A percentile compares a stretch with the other conserved stretches of the same genome.
phyloP scores from a whole-genome alignment of 53 echinoderm and acorn worm genomes.

The Stichopus horrens region DNA sequence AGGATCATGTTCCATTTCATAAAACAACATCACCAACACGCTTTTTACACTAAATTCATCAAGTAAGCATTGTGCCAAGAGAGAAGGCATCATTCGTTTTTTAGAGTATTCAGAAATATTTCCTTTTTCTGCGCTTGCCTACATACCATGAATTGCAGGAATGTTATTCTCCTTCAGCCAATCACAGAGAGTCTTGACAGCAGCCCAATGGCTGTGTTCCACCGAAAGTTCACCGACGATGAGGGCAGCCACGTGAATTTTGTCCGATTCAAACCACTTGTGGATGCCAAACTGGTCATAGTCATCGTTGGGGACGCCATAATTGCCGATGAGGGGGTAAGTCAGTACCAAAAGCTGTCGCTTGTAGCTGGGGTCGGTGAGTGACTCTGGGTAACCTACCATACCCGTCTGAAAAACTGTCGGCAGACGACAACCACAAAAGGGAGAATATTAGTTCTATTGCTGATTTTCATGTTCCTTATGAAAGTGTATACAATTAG shows the following conservation, averaged over 20 bases:
- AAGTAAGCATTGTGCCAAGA: too few species aligned
- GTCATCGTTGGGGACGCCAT: conserved; percentile 84
- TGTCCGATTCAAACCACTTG: conserved; percentile 92
- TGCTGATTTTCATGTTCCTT: background rate
- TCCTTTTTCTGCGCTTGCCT: background rate
- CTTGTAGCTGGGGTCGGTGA: conserved; percentile 95
- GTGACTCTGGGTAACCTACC: conserved; percentile 97
- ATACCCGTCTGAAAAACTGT: conserved; percentile 97
- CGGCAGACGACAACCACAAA: background rate
- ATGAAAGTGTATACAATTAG: too few species aligned
- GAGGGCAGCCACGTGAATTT: conserved; percentile 88
- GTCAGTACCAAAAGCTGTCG: conserved; percentile 90
- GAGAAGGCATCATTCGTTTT: too few species aligned
- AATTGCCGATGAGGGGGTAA: conserved; percentile 96
- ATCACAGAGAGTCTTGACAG: conserved; percentile 77
- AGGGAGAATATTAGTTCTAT: background rate
- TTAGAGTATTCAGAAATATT: too few species aligned
- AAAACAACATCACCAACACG: too few species aligned
- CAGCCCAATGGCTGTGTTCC: conserved; percentile 96
- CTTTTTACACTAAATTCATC: too few species aligned
- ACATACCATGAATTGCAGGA: conserved; percentile 84
- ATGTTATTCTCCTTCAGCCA: conserved; percentile 94
- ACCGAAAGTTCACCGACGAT: conserved; percentile 88
- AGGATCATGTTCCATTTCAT: too few species aligned
- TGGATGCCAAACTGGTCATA: conserved; percentile 71